phyloP scores from a whole-genome alignment of 2,113 vertebrate genomes.

The Catharus bicknelli region DNA sequence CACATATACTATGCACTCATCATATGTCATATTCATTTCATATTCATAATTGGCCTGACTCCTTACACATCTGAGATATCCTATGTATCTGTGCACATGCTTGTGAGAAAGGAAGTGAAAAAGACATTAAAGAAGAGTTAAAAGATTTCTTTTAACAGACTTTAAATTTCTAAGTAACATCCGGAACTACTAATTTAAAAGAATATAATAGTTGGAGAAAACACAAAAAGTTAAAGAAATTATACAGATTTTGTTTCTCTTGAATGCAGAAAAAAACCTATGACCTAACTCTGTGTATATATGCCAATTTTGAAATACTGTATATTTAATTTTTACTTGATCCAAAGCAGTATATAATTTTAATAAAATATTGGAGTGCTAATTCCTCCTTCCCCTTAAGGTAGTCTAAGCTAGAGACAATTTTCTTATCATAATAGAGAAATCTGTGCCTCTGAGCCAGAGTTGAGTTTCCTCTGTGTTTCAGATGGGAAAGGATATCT shows the following conservation, averaged over 20 bases:
- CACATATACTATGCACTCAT: no score
- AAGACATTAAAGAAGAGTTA: background rate
- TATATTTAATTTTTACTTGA: background rate
- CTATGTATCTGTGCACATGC: background rate
- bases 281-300: background rate
- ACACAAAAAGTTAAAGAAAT: background rate
- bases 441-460: background rate
- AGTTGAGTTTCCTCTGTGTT: background rate
- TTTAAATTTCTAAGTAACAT: background rate
- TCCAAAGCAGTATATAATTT: background rate
- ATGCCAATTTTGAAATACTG: background rate
- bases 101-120: background rate
- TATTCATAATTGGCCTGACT: background rate
- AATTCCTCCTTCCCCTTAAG: background rate
- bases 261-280: background rate
- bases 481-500: slow-evolving; percentile 12
- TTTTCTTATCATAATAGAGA: background rate
- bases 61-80: background rate
- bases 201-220: background rate
- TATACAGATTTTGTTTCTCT: background rate
- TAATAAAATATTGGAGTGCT: background rate
- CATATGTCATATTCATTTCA: background rate
- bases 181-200: background rate
- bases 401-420: background rate
- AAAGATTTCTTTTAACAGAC: background rate